Evolutionary conservation across 2,797 vertebrate species (phyloP).

Genomic region (Gymnoscopelus microlampas): DNA sequence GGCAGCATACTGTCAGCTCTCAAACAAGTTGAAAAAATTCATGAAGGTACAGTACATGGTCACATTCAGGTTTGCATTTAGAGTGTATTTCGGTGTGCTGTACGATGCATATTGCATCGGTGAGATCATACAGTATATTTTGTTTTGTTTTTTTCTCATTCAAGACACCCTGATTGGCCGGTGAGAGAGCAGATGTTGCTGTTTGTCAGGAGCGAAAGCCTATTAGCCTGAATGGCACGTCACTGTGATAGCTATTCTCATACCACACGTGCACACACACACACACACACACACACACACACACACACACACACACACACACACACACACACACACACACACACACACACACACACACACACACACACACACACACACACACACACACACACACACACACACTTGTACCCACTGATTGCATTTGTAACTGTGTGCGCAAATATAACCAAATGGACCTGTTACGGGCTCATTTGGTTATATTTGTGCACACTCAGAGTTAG

Average conservation of each 20-base stretch:
- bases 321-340: neutral
- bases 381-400: constrained; percentile 1
- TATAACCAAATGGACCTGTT: too few relatives aligned
- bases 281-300: neutral
- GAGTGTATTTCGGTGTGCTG: too few relatives aligned
- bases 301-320: neutral
- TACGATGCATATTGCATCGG: neutral
- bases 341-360: neutral
- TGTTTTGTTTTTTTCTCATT: neutral
- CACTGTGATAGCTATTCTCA: neutral
- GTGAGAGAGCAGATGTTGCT: neutral
- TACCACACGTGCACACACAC: neutral
- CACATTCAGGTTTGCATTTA: too few relatives aligned
- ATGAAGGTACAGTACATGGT: too few relatives aligned
- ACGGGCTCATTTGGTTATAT: too few relatives aligned
- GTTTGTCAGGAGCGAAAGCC: neutral
- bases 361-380: constrained; percentile 3
- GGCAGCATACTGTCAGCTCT: too few relatives aligned
- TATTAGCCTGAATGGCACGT: neutral
- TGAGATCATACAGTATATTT: constrained; percentile 1
- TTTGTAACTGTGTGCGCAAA: too few relatives aligned
- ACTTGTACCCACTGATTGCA: neutral
- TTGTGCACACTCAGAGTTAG: too few relatives aligned
- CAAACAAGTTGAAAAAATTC: too few relatives aligned
- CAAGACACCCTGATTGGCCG: neutral